These are phyloP conservation scores for Chrosomus eos DNA, from an alignment of 2,797 vertebrate genomes.

Conservation along the genomic window DNA sequence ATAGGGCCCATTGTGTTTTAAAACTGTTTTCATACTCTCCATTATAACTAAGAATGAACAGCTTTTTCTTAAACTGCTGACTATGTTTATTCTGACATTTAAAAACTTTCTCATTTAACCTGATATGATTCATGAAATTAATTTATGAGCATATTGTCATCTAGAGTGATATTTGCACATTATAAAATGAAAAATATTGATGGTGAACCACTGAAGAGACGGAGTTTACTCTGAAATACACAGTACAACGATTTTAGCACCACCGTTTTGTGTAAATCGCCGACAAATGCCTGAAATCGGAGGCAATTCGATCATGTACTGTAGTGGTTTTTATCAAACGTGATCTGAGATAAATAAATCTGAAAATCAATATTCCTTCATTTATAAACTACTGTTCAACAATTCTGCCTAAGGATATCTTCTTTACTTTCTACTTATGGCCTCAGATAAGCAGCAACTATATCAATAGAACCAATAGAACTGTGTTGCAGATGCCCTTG, in stretches of 20 bases:
- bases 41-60: neutral
- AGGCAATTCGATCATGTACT: too few relatives aligned
- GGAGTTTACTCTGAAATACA: too few relatives aligned
- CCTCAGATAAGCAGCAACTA: neutral
- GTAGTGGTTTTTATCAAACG: too few relatives aligned
- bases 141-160: slow-evolving; percentile 21
- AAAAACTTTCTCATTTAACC: neutral
- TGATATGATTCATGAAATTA: slow-evolving; percentile 40
- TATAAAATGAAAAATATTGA: slow-evolving; percentile 17
- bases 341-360: neutral
- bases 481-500: too few relatives aligned
- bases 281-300: too few relatives aligned
- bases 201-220: slow-evolving; percentile 4
- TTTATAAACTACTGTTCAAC: slow-evolving; percentile 8
- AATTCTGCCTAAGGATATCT: slow-evolving; percentile 12
- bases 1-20: too few relatives aligned
- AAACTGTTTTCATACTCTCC: neutral
- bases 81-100: neutral
- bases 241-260: too few relatives aligned
- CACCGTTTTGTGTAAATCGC: too few relatives aligned
- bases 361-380: slow-evolving; percentile 5
- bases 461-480: too few relatives aligned
- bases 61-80: neutral
- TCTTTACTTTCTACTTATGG: neutral
- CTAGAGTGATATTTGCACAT: neutral